phyloP scores from a whole-genome alignment of 2,888 invertebrate genomes.

The Sepiola atlantica region DNA sequence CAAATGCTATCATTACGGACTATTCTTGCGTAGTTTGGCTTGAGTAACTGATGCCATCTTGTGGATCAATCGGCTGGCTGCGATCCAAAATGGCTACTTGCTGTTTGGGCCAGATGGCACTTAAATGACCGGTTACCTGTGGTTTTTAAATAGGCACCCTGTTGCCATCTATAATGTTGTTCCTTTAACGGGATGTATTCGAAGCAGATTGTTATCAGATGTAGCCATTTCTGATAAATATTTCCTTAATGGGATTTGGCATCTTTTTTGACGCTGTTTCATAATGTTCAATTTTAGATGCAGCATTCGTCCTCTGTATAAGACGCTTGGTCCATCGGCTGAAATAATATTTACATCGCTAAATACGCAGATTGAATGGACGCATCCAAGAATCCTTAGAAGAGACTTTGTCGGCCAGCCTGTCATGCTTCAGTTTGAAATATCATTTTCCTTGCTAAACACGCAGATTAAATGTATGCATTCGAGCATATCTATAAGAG shows the following conservation, averaged over 20 bases:
- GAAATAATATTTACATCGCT: too few species aligned
- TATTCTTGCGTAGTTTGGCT: not conserved
- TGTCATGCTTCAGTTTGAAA: too few species aligned
- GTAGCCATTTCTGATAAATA: not conserved
- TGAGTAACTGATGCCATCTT: constrained; percentile 4
- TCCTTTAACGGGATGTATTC: not conserved
- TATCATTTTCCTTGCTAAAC: too few species aligned
- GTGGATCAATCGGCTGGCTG: not conserved
- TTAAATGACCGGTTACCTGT: not conserved
- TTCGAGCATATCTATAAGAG: too few species aligned
- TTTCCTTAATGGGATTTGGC: not conserved
- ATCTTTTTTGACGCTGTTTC: not conserved
- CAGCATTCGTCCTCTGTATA: too few species aligned
- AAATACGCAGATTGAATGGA: too few species aligned
- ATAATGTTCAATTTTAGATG: too few species aligned
- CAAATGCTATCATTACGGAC: not conserved
- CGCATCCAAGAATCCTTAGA: too few species aligned
- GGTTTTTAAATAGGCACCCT: constrained; percentile 19
- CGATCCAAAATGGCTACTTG: not conserved
- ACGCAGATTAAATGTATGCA: too few species aligned
- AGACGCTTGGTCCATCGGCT: too few species aligned
- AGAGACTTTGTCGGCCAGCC: too few species aligned
- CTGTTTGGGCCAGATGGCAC: not conserved
- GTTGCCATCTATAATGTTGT: not conserved
- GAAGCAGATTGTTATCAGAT: not conserved